Base-by-base conservation (phyloP, 2,113 vertebrate species). In the Pomatostomus ruficeps region DNA sequence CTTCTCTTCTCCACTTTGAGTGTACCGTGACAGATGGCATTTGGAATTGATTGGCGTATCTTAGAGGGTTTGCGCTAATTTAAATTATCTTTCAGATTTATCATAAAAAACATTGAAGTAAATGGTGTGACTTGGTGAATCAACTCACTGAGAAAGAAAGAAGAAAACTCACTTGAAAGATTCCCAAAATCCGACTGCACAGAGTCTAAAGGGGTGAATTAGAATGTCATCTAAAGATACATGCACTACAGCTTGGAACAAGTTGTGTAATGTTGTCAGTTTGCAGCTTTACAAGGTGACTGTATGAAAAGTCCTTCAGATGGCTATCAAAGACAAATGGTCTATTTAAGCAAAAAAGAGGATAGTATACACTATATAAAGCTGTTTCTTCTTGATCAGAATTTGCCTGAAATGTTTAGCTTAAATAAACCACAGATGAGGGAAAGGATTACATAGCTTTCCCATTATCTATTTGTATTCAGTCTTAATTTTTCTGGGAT, bases 21-120 rank as follows among this genome's bases (percentile, higher is more conserved):
- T 46, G 7, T 65, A 66, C 75, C 70, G 85, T 93, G 93, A 84
- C 94, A 96, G 94, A 96, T 96, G 93, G 95, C 85, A 94, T 76
- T 94, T 94, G 91, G 75, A 89, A 94, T 25, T 96, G 93, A 95
- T 94, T 93, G 89, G 77, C 31, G 0, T 93, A 25, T 93, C 78
- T 91, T 89, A 67, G n/a, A 77, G 75, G 28, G 66, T 36, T 74
- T 86, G 72, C 33, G 10, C 79, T 92, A 96, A 93, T 91, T 93
- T 96, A 91, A 83, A 95, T 95, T 90, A 90, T 94, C 67, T 87
- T 93, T 91, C 71, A 80, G 18, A 43, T 96, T 94, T 94, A 77
- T 90, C 1, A 3, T 74, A 71, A 51, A 71, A 93, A 91, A 79
- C 51, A 40, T 22, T 67, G 59, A 89, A 61, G n/a, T 88, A 81